A percentile compares a stretch with the other conserved stretches of the same genome.
These are phyloP conservation scores for Paramormyrops hopkinsi DNA, from an alignment of 2,797 vertebrate species.

Conservation along the genomic window DNA sequence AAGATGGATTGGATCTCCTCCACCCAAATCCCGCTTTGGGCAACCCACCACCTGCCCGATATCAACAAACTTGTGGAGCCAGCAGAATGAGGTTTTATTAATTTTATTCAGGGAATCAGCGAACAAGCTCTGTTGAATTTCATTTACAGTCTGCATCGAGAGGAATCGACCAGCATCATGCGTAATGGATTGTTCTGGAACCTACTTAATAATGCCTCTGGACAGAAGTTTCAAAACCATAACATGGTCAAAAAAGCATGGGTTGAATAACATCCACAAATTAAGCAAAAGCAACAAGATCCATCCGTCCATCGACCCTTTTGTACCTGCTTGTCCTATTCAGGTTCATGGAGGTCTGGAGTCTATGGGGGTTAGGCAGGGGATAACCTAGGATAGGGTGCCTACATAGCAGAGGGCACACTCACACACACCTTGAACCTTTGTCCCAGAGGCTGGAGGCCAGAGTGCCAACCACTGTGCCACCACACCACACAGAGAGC, in stretches of 20 bases:
- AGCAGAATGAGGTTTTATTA: not conserved
- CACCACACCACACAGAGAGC: not conserved
- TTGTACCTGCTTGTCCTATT: not conserved
- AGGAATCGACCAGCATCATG: not conserved
- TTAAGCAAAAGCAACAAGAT: not conserved
- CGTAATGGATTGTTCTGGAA: not conserved
- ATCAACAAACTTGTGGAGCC: not conserved
- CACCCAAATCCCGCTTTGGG: not conserved
- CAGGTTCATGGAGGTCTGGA: not conserved
- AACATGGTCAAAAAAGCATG: not conserved
- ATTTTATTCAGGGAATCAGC: not conserved
- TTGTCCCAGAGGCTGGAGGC: not conserved
- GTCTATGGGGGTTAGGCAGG: not conserved
- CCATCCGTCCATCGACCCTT: not conserved
- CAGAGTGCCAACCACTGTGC: not conserved
- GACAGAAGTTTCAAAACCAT: not conserved
- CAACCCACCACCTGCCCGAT: not conserved
- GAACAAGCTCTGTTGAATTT: not conserved
- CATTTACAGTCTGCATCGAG: not conserved
- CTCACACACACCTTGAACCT: not conserved
- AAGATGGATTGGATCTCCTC: not conserved
- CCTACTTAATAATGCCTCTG: not conserved
- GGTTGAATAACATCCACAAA: not conserved
- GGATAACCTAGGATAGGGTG: not conserved
- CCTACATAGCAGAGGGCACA: not conserved